phyloP scores from a whole-genome alignment of 2,888 invertebrate species.

The Tromatobia lineatoria region DNA sequence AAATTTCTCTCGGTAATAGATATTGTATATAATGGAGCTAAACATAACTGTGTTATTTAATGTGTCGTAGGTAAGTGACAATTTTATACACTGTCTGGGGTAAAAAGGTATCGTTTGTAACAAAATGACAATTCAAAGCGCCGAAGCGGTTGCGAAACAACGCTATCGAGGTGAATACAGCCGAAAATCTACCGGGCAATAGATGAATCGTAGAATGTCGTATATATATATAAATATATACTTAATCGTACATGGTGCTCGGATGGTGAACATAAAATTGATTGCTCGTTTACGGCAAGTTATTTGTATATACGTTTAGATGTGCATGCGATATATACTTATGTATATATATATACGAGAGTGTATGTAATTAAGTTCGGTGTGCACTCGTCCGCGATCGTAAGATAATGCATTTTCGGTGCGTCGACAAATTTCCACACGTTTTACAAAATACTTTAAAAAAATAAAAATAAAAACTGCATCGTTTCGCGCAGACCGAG shows the following conservation, averaged over 20 bases:
- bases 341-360: conserved; percentile 65
- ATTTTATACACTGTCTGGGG: conserved; percentile 75
- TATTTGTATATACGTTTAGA: conserved; percentile 71
- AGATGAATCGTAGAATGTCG: conserved; percentile 21
- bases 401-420: conserved; percentile 15
- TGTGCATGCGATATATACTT: conserved; percentile 57
- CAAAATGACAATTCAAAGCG: conserved; percentile 26
- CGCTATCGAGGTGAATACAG: conserved; percentile 10
- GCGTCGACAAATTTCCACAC: conserved; percentile 43
- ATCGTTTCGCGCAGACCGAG: background rate
- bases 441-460: conserved; percentile 50
- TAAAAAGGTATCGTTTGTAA: conserved; percentile 34
- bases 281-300: conserved; percentile 68
- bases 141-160: background rate
- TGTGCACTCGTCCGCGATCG: conserved; percentile 39
- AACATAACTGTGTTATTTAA: conserved; percentile 75
- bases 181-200: conserved; percentile 35
- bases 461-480: conserved; percentile 6
- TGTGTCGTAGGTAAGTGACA: conserved; percentile 73
- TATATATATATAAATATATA: conserved; percentile 12
- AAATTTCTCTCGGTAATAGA: conserved; percentile 69
- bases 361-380: conserved; percentile 67
- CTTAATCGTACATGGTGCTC: conserved; percentile 48
- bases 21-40: conserved; percentile 73
- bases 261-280: conserved; percentile 65